Evolutionary conservation across 2,888 invertebrate genomes (phyloP), one percentile per base, ranked within the genome.

Genomic region (Melieria omissa): DNA sequence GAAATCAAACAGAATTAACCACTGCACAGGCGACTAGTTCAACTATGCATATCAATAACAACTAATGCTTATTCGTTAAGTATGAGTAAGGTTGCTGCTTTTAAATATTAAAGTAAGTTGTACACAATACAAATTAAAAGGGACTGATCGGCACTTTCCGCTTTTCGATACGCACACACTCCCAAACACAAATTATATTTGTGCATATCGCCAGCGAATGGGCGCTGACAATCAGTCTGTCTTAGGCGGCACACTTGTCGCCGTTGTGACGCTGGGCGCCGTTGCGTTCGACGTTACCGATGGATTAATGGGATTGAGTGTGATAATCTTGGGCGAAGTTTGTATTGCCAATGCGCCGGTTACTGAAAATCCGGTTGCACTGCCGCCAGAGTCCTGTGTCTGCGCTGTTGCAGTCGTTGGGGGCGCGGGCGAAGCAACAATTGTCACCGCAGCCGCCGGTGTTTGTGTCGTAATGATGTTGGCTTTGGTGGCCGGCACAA

Each of bases 281-380:
- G 55, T 44, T 44, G 46, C 45, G 29, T 12, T 44, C 10, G 49
- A 42, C 8, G 65, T 44, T 10, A 46, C 67, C 12, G 70, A 70
- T 12, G 70, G 78, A 75, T 78, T 77, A 7, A 79, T 73, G n/a
- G 79, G 78, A 78, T 79, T 79, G 44, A 79, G 69, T 10, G 78
- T 79, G 52, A 79, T 79, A 14, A 79, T 78, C 66, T 79, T 79
- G 12, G 79, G 79, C 46, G 78, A 74, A 4, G 75, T 76, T 70
- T 79, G 78, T 74, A 79, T 78, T n/a, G 75, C 74, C 3, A 73
- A 16, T 10, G 72, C 52, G 12, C 73, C 49, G 16, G 71, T 61
- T 8, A 74, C 54, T 3, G 74, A 64, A 4, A 69, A 52, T 2
- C 65, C 46, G 10, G 73, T 67, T 16, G 66, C 65, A 49, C 69